Conservation (phyloP, 2,113 vertebrate genomes). For the Sphaerodactylus townsendi region DNA sequence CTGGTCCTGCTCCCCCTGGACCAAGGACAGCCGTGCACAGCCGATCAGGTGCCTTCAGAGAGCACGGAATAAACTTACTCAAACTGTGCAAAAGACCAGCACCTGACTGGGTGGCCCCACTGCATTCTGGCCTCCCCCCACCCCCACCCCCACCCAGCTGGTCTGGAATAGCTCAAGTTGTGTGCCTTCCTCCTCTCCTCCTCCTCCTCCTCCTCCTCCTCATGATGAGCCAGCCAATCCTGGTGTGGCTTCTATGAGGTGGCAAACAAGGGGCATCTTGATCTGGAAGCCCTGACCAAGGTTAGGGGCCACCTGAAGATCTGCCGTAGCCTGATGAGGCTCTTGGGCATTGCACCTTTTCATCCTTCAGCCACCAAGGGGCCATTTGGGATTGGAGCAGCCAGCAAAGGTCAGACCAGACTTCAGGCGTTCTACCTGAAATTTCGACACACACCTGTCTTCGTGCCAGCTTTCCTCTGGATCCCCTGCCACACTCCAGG, state of each 20-base stretch:
- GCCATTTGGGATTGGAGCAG: too few species aligned
- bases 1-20: neutral
- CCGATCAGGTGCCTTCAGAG: too few species aligned
- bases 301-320: accelerated
- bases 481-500: neutral
- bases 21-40: neutral
- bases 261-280: neutral
- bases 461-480: neutral
- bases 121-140: neutral
- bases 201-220: neutral
- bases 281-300: neutral
- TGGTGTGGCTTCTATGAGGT: too few species aligned
- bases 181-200: too few species aligned
- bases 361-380: neutral
- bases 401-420: neutral
- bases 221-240: too few species aligned
- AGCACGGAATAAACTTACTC: too few species aligned
- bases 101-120: neutral
- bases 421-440: neutral
- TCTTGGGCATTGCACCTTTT: neutral
- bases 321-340: too few species aligned
- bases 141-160: too few species aligned
- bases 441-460: neutral
- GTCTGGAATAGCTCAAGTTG: too few species aligned
- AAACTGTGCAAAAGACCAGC: too few species aligned